These are phyloP conservation scores for Calcarius lapponicus DNA, from an alignment of 2,797 vertebrate species.

Conservation along the genomic window DNA sequence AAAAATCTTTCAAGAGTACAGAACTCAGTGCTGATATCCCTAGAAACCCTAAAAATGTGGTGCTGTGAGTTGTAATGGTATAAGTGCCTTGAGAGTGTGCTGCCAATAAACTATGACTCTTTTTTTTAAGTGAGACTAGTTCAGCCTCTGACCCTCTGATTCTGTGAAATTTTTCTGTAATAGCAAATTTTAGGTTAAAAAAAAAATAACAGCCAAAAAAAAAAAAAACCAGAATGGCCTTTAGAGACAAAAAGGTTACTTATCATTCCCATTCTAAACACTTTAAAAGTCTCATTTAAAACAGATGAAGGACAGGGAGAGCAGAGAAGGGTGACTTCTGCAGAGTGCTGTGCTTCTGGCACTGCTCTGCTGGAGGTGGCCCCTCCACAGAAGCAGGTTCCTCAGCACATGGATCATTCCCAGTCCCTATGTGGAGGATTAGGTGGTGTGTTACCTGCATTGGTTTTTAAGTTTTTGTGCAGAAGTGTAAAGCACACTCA, in stretches of 20 bases:
- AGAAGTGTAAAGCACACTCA: not conserved
- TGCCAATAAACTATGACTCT: not conserved
- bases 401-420: not conserved
- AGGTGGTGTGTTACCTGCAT: not conserved
- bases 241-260: not conserved
- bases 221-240: not conserved
- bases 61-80: not conserved
- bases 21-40: not conserved
- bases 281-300: not conserved
- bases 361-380: not conserved
- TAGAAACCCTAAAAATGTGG: not conserved
- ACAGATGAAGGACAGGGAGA: not conserved
- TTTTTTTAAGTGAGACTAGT: not conserved
- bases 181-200: not conserved
- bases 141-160: not conserved
- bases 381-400: not conserved
- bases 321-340: not conserved
- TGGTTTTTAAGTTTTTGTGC: not conserved
- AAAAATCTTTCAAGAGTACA: not conserved
- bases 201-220: not conserved
- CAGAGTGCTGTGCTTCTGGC: accelerated
- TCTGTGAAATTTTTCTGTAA: not conserved
- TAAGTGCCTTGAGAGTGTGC: not conserved
- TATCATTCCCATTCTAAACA: not conserved
- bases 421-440: not conserved